Percentiles rank a stretch among this genome's conserved stretches.
Evolutionary conservation across 2,888 invertebrate genomes (phyloP).

Genomic region (Eristalis intricaria): DNA sequence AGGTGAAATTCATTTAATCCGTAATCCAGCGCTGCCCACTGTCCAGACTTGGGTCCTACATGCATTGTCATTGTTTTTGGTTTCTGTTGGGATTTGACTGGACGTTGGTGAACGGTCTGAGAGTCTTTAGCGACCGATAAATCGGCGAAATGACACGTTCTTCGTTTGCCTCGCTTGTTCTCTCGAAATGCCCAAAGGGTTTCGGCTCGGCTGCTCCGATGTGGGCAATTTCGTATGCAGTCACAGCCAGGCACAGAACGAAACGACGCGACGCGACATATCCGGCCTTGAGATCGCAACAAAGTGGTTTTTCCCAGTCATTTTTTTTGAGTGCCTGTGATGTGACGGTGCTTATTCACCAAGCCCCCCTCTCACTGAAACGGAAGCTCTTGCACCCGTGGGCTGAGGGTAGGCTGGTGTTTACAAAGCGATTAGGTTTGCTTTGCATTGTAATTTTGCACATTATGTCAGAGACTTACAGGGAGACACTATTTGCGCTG

Average conservation of each 20-base stretch:
- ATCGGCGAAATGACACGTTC: slow-evolving; percentile 1
- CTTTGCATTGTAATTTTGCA: neutral
- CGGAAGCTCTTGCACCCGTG: neutral
- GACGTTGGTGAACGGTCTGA: neutral
- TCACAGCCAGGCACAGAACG: neutral
- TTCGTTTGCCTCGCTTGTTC: neutral
- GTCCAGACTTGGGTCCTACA: neutral
- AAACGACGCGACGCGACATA: neutral
- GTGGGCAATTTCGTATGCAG: neutral
- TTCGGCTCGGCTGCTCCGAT: neutral
- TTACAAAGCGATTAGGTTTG: neutral
- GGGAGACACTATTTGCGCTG: neutral
- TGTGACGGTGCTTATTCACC: neutral
- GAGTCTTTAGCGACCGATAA: slow-evolving; percentile 3
- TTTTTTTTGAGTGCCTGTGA: neutral
- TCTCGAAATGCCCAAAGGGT: neutral
- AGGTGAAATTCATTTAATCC: slow-evolving; percentile 49
- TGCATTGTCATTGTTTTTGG: neutral
- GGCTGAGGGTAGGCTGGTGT: neutral
- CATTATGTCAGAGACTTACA: neutral
- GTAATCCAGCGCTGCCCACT: neutral
- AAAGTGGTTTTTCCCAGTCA: neutral
- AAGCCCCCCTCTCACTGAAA: neutral
- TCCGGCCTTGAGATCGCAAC: slow-evolving; percentile 8
- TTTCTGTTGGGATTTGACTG: neutral